phyloP scores from a whole-genome alignment of 1,140 invertebrate genomes.

The Orius insidiosus region DNA sequence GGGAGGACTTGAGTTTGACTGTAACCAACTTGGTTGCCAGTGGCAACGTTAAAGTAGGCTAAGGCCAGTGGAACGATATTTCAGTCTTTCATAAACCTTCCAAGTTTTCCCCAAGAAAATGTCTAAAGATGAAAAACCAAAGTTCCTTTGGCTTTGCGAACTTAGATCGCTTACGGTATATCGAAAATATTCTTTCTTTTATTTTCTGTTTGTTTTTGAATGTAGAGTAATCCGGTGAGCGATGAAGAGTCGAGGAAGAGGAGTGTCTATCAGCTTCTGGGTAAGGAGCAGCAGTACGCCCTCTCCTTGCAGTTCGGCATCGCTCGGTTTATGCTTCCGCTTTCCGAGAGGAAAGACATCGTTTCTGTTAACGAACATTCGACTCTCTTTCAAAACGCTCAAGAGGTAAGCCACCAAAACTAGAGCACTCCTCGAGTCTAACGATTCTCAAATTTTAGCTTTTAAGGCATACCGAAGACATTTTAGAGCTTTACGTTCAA shows the following conservation, averaged over 20 bases:
- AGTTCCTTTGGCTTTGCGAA: not conserved
- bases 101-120: not conserved
- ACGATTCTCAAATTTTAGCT: slow-evolving; percentile 36
- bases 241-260: slow-evolving; percentile 21
- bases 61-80: not conserved
- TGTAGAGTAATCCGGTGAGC: slow-evolving; percentile 11
- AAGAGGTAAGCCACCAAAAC: slow-evolving; percentile 39
- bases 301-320: slow-evolving; percentile 54
- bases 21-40: too few relatives aligned
- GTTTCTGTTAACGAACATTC: slow-evolving; percentile 53
- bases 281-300: slow-evolving; percentile 55
- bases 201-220: not conserved
- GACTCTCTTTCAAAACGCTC: slow-evolving; percentile 63
- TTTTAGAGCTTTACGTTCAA: slow-evolving; percentile 52
- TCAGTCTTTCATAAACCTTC: not conserved
- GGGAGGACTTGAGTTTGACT: slow-evolving; percentile 5
- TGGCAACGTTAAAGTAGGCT: too few relatives aligned
- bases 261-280: slow-evolving; percentile 37
- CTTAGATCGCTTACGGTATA: too few relatives aligned
- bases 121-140: not conserved
- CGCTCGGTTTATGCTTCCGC: slow-evolving; percentile 48
- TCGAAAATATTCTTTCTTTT: too few relatives aligned
- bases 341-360: slow-evolving; percentile 52
- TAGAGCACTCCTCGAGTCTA: too few relatives aligned
- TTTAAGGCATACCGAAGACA: slow-evolving; percentile 56